These are phyloP conservation scores for Uropsilus gracilis DNA, from an alignment of 2,113 vertebrate species.

Conservation along the genomic window DNA sequence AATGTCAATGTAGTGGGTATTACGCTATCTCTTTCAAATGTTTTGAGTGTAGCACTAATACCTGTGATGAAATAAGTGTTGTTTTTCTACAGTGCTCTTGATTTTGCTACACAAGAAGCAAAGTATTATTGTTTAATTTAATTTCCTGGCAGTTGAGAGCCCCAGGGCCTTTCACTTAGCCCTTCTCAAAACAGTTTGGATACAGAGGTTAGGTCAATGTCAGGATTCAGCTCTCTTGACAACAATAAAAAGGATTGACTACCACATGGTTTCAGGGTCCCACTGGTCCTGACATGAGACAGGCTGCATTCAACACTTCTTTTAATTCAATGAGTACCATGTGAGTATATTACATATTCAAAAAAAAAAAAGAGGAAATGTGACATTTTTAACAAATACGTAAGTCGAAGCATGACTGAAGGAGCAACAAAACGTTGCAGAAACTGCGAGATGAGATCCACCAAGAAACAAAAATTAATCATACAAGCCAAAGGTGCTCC, in stretches of 20 bases:
- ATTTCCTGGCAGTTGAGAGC: background rate
- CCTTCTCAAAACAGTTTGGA: background rate
- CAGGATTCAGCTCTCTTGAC: background rate
- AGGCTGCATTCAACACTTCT: background rate
- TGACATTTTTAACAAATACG: conserved; percentile 6
- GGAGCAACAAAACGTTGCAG: too few relatives aligned
- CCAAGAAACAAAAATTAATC: too few relatives aligned
- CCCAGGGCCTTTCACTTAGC: background rate
- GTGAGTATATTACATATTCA: background rate
- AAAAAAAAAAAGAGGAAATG: background rate
- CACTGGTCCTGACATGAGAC: background rate
- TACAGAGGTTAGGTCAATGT: background rate
- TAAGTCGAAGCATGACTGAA: too few relatives aligned
- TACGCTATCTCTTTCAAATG: background rate
- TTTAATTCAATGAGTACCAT: background rate
- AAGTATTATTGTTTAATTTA: background rate
- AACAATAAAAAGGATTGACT: background rate
- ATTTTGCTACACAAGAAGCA: too few relatives aligned
- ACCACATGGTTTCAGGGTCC: background rate
- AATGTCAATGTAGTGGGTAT: background rate
- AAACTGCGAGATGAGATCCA: too few relatives aligned
- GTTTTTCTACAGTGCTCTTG: background rate
- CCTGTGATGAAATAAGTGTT: background rate
- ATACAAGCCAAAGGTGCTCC: too few relatives aligned
- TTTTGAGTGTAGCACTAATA: background rate